Evolutionary conservation across 2,888 invertebrate genomes (phyloP).

Genomic region (Andrena dorsata): DNA sequence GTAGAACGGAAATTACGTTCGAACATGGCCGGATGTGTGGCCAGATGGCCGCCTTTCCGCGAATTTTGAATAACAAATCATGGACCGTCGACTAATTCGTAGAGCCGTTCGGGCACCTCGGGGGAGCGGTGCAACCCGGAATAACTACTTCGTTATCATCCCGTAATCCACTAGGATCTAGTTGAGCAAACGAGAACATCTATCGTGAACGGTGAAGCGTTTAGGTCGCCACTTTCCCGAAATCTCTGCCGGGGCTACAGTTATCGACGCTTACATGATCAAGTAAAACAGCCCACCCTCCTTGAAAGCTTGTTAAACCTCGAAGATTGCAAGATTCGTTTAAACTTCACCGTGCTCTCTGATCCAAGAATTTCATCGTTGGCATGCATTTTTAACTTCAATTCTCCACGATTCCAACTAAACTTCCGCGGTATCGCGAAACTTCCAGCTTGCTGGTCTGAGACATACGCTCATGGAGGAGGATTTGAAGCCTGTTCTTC

Average conservation of each 20-base stretch:
- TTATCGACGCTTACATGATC: slow-evolving; percentile 20
- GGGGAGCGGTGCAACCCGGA: slow-evolving; percentile 47
- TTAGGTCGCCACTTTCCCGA: slow-evolving; percentile 40
- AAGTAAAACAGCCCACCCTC: slow-evolving; percentile 9
- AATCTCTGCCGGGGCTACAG: slow-evolving; percentile 43
- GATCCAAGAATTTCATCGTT: slow-evolving; percentile 8
- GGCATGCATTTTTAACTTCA: slow-evolving; percentile 40
- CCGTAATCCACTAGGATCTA: slow-evolving; percentile 66
- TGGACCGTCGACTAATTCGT: slow-evolving; percentile 66
- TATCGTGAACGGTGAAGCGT: slow-evolving; percentile 53
- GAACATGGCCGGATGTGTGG: slow-evolving; percentile 67
- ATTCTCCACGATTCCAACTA: not conserved
- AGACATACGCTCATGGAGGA: not conserved
- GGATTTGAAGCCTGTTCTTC: not conserved
- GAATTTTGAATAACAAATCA: slow-evolving; percentile 79
- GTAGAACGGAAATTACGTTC: slow-evolving; percentile 68
- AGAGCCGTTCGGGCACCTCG: slow-evolving; percentile 30
- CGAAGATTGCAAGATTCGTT: slow-evolving; percentile 38
- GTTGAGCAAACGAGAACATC: slow-evolving; percentile 66
- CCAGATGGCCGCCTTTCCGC: slow-evolving; percentile 67
- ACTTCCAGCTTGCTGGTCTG: not conserved
- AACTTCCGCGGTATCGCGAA: slow-evolving; percentile 4
- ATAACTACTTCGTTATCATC: slow-evolving; percentile 71
- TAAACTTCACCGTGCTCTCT: slow-evolving; percentile 39
- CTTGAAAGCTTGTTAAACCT: slow-evolving; percentile 9